Percentiles rank a stretch among this genome's conserved stretches.
Evolutionary conservation across 2,797 vertebrate species (phyloP).

Genomic region (Manis crassicaudata): DNA sequence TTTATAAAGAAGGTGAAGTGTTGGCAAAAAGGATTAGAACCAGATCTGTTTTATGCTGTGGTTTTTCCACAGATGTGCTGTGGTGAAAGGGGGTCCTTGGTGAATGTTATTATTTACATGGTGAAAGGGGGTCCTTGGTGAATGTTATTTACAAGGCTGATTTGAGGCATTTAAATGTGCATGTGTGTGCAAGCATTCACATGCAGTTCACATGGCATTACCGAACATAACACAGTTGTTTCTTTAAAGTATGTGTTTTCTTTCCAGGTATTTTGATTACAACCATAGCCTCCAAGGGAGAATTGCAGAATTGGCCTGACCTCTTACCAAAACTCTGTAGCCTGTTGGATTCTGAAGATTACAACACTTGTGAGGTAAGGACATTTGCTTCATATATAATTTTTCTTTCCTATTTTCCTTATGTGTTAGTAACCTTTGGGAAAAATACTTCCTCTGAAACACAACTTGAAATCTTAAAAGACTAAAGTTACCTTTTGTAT

Average conservation of each 20-base stretch:
- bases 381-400: background rate
- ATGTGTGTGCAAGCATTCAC: background rate
- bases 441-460: background rate
- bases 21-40: background rate
- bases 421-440: background rate
- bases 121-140: no score
- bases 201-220: background rate
- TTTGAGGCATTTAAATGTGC: background rate
- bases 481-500: conserved; percentile 45
- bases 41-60: background rate
- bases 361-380: conserved; percentile 97
- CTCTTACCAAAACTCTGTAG: conserved; percentile 96
- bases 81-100: background rate
- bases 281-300: conserved; percentile 98
- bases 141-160: background rate
- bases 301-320: conserved; percentile 98
- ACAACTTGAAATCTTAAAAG: background rate
- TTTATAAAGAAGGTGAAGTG: background rate
- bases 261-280: conserved; percentile 96
- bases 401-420: background rate
- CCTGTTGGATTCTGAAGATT: conserved; percentile 97
- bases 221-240: background rate
- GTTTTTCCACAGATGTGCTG: background rate
- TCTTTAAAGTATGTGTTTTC: conserved; percentile 46
- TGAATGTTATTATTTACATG: background rate